phyloP scores from a whole-genome alignment of 2,888 invertebrate species.

The Pherbina coryleti region DNA sequence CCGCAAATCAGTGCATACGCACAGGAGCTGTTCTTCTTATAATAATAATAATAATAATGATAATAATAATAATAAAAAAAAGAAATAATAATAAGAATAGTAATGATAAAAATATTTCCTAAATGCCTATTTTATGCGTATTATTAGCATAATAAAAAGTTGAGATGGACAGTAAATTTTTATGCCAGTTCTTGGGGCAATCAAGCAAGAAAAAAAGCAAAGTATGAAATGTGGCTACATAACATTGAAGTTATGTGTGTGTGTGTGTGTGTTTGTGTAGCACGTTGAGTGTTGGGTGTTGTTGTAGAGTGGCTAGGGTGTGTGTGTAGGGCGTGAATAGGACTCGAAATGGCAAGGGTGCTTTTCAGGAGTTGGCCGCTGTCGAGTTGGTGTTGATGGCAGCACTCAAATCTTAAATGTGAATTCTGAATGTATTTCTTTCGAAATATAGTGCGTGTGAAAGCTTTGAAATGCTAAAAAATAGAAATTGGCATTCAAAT shows the following conservation, averaged over 20 bases:
- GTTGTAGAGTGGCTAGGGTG: background rate
- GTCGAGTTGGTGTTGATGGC: background rate
- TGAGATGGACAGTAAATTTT: background rate
- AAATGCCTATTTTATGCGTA: slow-evolving; percentile 60
- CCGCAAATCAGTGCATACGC: slow-evolving; percentile 23
- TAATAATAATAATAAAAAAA: slow-evolving; percentile 24
- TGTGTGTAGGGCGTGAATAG: background rate
- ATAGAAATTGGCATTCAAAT: background rate
- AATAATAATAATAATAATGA: slow-evolving; percentile 38
- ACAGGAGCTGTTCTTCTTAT: background rate
- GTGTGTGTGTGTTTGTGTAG: background rate
- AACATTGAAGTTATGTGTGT: background rate
- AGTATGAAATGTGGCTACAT: background rate
- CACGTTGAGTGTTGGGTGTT: background rate
- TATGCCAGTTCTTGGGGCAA: background rate
- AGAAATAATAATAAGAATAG: slow-evolving; percentile 37
- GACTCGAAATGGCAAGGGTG: background rate
- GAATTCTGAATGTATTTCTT: background rate
- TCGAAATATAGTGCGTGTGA: background rate
- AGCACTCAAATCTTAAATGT: background rate
- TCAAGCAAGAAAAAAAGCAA: background rate
- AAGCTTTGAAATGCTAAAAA: background rate
- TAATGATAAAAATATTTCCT: slow-evolving; percentile 45
- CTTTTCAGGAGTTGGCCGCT: background rate
- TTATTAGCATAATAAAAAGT: slow-evolving; percentile 68